Conservation (phyloP, 2,113 vertebrate species). For the Paradoxurus hermaphroditus region DNA sequence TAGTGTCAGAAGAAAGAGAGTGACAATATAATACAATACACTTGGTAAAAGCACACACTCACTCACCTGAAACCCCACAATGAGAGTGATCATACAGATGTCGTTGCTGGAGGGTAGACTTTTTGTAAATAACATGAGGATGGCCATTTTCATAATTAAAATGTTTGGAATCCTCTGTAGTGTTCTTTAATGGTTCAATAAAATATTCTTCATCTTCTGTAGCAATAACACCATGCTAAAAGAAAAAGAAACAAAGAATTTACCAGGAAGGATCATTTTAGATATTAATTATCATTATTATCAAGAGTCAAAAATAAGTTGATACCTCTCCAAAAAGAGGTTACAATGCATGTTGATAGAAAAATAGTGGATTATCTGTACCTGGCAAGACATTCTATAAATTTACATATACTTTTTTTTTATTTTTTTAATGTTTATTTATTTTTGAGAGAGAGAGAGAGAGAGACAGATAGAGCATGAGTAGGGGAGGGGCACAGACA, state of each 20-base stretch:
- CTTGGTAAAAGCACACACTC: constrained; percentile 21
- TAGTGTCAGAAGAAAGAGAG: not conserved
- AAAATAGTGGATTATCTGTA: not conserved
- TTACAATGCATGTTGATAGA: not conserved
- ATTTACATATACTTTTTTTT: not conserved
- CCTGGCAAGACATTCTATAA: not conserved
- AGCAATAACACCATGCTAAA: constrained; percentile 97
- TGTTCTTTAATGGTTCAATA: constrained; percentile 98
- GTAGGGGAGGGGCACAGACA: too few relatives aligned
- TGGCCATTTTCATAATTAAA: constrained; percentile 93
- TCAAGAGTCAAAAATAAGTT: constrained; percentile 38
- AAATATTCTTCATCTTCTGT: constrained; percentile 99
- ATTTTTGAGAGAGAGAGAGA: too few relatives aligned
- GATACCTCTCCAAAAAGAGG: not conserved
- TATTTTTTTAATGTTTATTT: too few relatives aligned
- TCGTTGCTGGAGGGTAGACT: constrained; percentile 91
- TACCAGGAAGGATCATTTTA: constrained; percentile 56
- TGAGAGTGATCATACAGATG: constrained; percentile 90
- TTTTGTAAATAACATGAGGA: constrained; percentile 99
- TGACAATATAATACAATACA: not conserved
- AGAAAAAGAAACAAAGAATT: constrained; percentile 68
- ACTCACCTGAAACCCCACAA: constrained; percentile 97
- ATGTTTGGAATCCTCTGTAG: constrained; percentile 90
- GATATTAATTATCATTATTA: constrained; percentile 29
- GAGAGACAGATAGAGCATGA: too few relatives aligned